Evolutionary conservation across 2,797 vertebrate genomes (phyloP).

Genomic region (Loris lydekkerianus): DNA sequence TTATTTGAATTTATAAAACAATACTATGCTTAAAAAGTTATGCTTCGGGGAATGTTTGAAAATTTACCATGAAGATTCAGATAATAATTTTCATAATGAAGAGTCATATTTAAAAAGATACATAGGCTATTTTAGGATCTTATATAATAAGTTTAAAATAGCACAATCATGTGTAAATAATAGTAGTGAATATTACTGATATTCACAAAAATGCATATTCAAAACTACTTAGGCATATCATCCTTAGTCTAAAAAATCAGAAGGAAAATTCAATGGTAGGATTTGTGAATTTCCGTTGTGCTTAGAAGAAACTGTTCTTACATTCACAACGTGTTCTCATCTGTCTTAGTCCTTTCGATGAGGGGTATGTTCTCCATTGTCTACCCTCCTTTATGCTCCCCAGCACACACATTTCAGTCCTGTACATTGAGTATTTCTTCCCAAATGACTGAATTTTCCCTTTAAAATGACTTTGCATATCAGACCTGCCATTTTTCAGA

Average conservation of each 20-base stretch:
- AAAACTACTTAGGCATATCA: background rate
- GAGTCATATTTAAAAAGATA: background rate
- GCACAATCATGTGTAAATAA: background rate
- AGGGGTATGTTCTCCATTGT: background rate
- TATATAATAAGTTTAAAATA: slow-evolving; percentile 25
- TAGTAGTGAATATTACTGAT: background rate
- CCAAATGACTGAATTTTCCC: slow-evolving; percentile 39
- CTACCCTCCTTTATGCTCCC: background rate
- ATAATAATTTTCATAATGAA: slow-evolving; percentile 56
- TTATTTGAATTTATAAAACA: slow-evolving; percentile 70
- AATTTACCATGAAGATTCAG: slow-evolving; percentile 74
- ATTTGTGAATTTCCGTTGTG: background rate
- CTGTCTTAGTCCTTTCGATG: slow-evolving; percentile 20
- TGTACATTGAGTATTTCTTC: slow-evolving; percentile 11
- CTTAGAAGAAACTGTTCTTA: background rate
- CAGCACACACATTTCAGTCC: background rate
- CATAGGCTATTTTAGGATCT: background rate
- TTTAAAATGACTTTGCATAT: slow-evolving; percentile 33
- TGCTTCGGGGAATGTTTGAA: slow-evolving; percentile 35
- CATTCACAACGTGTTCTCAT: background rate
- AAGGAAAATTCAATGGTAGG: background rate
- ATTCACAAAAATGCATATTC: background rate
- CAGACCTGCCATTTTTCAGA: slow-evolving; percentile 55
- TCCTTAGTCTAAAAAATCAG: background rate
- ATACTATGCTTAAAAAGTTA: slow-evolving; percentile 48